Evolutionary conservation across 2,797 vertebrate species (phyloP).

Genomic region (Peromyscus melanophrys): DNA sequence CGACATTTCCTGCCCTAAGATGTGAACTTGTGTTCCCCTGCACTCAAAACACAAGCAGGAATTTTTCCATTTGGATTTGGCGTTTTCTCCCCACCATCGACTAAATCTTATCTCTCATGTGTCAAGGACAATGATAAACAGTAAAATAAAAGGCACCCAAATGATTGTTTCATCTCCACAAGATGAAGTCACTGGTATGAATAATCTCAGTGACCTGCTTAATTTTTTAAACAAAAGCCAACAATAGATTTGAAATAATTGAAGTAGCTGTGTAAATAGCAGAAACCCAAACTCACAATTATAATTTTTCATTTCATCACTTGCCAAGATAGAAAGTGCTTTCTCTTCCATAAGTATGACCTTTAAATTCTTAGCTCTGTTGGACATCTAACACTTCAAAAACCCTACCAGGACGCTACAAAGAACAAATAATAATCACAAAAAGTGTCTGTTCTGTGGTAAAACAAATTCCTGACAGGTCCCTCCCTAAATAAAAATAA

Average conservation of each 20-base stretch:
- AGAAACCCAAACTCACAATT: slow-evolving; percentile 58
- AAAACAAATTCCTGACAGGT: slow-evolving; percentile 86
- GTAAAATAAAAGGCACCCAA: slow-evolving; percentile 9
- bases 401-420: slow-evolving; percentile 71
- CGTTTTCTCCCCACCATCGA: not conserved
- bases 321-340: slow-evolving; percentile 64
- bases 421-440: slow-evolving; percentile 84
- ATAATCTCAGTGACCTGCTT: slow-evolving; percentile 42
- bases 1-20: not conserved
- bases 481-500: slow-evolving; percentile 91
- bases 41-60: slow-evolving; percentile 1
- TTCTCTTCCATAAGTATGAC: slow-evolving; percentile 67
- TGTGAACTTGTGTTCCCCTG: not conserved
- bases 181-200: not conserved
- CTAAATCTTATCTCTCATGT: slow-evolving; percentile 24
- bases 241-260: slow-evolving; percentile 41
- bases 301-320: slow-evolving; percentile 53
- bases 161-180: slow-evolving; percentile 12
- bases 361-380: slow-evolving; percentile 74
- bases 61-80: not conserved
- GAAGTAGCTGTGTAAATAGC: slow-evolving; percentile 14
- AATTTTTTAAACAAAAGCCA: slow-evolving; percentile 39
- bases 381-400: slow-evolving; percentile 75
- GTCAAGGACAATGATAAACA: slow-evolving; percentile 38
- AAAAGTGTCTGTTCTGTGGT: slow-evolving; percentile 86